Evolutionary conservation across 2,888 invertebrate genomes (phyloP), one percentile per base, ranked within the genome.

Genomic region (Perizoma flavofasciatum): DNA sequence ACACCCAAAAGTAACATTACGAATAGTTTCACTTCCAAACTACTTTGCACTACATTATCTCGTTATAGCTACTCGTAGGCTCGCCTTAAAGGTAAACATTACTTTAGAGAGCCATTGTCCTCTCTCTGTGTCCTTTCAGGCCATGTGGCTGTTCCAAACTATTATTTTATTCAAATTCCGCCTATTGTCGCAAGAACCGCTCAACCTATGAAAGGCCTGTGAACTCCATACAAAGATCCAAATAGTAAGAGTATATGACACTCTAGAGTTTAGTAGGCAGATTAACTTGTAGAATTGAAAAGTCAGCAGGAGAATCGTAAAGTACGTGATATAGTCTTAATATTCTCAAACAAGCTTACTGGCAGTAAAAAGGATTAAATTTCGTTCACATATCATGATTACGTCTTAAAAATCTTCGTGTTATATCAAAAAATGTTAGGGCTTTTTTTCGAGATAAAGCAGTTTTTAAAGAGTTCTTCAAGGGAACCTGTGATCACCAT

Each of bases 141-240:
- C 76, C 78, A 80, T 79, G 73, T 76, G 78, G 74, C 72, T 73
- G 76, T 72, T 80, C 73, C 69, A 72, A 82, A 85, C 85, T 86
- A 86, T 86, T 86, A 86, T 88, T 85, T 86, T 86, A 88, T 87
- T 87, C 84, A 87, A 86, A 86, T 85, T 78, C 75, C 55, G 60
- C 65, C 79, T 75, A 77, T 85, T 85, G 82, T 84, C 74, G 68
- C 69, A 65, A 59, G 66, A 68, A 70, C 71, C 71, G 71, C 73
- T 77, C 71, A 72, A 71, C 70, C 73, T 60, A 62, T 74, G 72
- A 73, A 78, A 77, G 70, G 75, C 63, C 64, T 62, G 43, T 11
- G 4, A 7, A 41, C 39, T 54, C 49, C 61, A 64, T 63, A 60
- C 54, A 59, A 62, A 66, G 61, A 55, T 58, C 55, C 55, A 66